phyloP scores from a whole-genome alignment of 2,888 invertebrate species.

The Portevinia maculata region DNA sequence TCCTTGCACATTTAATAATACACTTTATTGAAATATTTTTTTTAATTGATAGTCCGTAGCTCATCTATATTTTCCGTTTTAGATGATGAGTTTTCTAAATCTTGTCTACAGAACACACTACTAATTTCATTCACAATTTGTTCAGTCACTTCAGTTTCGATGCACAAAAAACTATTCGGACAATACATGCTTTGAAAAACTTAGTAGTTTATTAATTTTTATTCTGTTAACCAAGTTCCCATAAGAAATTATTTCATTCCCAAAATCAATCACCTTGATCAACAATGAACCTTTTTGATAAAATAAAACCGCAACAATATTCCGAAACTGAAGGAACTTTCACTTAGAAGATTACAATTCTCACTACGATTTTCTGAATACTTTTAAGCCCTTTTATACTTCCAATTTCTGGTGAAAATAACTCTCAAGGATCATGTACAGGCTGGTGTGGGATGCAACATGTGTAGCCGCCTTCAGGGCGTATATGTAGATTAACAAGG shows the following conservation, averaged over 20 bases:
- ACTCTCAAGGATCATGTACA: neutral
- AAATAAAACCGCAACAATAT: constrained; percentile 19
- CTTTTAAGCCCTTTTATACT: constrained; percentile 62
- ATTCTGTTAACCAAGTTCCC: neutral
- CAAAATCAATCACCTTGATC: no score
- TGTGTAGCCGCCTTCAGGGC: constrained; percentile 61
- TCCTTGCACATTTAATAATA: no score
- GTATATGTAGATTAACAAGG: constrained; percentile 79
- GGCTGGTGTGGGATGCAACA: constrained; percentile 11
- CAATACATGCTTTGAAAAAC: no score
- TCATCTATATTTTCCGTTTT: no score
- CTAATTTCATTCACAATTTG: no score
- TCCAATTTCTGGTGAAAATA: constrained; percentile 6
- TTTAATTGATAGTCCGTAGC: no score
- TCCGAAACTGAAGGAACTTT: constrained; percentile 20
- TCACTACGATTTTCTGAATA: constrained; percentile 41
- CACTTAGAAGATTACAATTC: constrained; percentile 40
- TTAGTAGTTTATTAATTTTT: no score
- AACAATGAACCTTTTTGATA: constrained; percentile 3
- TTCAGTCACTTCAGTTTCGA: no score
- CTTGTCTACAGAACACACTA: no score
- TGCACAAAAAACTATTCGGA: no score
- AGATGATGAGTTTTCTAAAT: no score
- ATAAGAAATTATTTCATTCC: constrained; percentile 7
- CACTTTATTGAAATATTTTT: no score